Conservation (phyloP, 1,140 invertebrate genomes). For the Eumeta japonica region DNA sequence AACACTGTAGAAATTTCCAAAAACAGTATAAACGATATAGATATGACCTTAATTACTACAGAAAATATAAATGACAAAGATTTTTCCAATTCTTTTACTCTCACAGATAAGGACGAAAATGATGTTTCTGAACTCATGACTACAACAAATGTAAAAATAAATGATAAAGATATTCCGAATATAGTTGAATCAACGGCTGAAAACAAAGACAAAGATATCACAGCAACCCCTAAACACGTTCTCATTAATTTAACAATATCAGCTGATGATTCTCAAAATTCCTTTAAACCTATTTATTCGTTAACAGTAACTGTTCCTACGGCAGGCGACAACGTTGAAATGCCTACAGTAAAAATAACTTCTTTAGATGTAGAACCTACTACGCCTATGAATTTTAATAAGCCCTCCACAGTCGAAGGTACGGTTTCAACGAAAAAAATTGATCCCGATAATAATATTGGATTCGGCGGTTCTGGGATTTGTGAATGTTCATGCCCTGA, state of each 20-base stretch:
- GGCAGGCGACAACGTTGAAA: conserved; percentile 52
- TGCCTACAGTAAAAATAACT: conserved; percentile 60
- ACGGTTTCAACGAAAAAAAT: conserved; percentile 21
- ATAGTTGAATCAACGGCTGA: too few relatives aligned
- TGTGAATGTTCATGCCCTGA: conserved; percentile 75
- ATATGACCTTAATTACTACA: conserved; percentile 13
- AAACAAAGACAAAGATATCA: conserved; percentile 28
- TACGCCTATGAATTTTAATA: conserved; percentile 43
- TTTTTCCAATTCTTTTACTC: too few relatives aligned
- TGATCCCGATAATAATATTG: conserved; percentile 29
- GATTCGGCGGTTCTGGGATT: conserved; percentile 64
- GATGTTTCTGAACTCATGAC: too few relatives aligned
- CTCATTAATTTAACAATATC: conserved; percentile 75
- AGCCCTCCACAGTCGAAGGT: conserved; percentile 32
- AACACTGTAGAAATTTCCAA: conserved; percentile 12
- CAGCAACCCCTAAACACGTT: conserved; percentile 58
- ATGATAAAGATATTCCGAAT: too few relatives aligned
- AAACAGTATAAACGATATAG: conserved; percentile 16
- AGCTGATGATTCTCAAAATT: conserved; percentile 60
- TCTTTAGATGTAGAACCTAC: conserved; percentile 48
- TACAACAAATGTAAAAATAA: too few relatives aligned
- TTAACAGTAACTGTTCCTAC: conserved; percentile 72
- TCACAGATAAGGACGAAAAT: too few relatives aligned
- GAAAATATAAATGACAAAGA: too few relatives aligned
- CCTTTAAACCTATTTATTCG: conserved; percentile 67